Evolutionary conservation across 2,888 invertebrate genomes (phyloP).

Genomic region (Beris chalybata): DNA sequence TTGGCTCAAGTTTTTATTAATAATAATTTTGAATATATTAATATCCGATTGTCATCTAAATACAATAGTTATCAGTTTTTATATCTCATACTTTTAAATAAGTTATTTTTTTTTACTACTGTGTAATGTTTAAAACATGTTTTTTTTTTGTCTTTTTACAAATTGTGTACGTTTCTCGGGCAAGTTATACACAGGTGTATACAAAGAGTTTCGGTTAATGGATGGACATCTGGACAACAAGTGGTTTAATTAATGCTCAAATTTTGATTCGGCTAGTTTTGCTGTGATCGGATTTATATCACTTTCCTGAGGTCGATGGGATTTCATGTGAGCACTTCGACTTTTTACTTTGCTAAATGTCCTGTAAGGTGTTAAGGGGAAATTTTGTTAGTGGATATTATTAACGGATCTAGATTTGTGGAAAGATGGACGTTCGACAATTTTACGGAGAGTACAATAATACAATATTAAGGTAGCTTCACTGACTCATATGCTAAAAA

Average conservation of each 20-base stretch:
- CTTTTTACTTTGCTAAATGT: conserved; percentile 98
- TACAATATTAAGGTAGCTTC: too few relatives aligned
- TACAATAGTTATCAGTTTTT: conserved; percentile 33
- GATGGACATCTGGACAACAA: neutral
- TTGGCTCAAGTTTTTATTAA: conserved; percentile 10
- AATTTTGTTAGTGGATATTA: too few relatives aligned
- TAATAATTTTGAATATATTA: conserved; percentile 17
- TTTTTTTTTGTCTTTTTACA: conserved; percentile 6
- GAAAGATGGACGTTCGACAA: too few relatives aligned
- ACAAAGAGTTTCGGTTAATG: neutral
- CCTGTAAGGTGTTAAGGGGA: conserved; percentile 60
- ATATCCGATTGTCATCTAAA: conserved; percentile 39
- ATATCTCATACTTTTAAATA: conserved; percentile 13
- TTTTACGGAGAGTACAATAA: too few relatives aligned
- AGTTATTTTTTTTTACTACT: conserved; percentile 16
- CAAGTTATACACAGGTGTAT: neutral
- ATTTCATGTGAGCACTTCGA: conserved; percentile 99
- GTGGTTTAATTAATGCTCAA: neutral
- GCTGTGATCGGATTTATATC: conserved; percentile 52
- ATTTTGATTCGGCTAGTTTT: conserved; percentile 33
- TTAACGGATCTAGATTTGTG: too few relatives aligned
- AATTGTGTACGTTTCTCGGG: too few relatives aligned
- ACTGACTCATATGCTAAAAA: too few relatives aligned
- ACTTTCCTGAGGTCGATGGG: conserved; percentile 89
- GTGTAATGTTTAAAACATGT: neutral